Base-by-base conservation (phyloP, 2,113 vertebrate genomes). In the Silurus meridionalis region DNA sequence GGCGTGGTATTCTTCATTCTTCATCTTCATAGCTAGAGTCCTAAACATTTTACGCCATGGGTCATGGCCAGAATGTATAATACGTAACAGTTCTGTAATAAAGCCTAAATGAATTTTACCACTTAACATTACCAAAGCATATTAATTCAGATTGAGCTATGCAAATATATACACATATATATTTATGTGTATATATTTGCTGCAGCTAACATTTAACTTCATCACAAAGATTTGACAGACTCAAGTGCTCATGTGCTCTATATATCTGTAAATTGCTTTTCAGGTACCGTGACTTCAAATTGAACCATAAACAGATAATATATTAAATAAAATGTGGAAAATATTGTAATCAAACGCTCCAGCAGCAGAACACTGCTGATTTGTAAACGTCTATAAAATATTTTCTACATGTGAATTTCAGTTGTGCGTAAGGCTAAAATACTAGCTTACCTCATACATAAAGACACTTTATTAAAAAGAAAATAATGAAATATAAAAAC, bases 241-340 rank as follows among this genome's bases (percentile, higher is more conserved):
- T 48, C 60, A 89, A 89, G 78, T 84, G 88, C 66, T 58, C 71
- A 79, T 83, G 85, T 85, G 79, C 86, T 72, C 77, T 46, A 14
- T 48, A 55, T 19, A 28, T 87, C 83, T 66, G 74, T 74, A 63
- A 81, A 60, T 17, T 81, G 72, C 0, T 7, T 80, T 58, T 64
- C 67, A 80, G 57, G 80, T 55, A 79, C 23, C 72, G 48, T 63
- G 50, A 85, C 11, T 48, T 64, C 52, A 66, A 87, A 86, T 53
- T 75, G 69, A 75, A 77, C 80, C 58, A 63, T 48, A 53, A 77
- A 86, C 11, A 74, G 69, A 55, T 63, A 2, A 71, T 71, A 57
- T 83, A 55, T 61, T 46, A 74, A 86, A 64, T 63, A 82, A 46
- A 80, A 81, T 23, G 25, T 80, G 50, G n/a, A 69, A 25, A 57